Evolutionary conservation across 1,140 invertebrate species (phyloP), one percentile per base, ranked within the genome.

Genomic region (Oreohelix idahoensis): DNA sequence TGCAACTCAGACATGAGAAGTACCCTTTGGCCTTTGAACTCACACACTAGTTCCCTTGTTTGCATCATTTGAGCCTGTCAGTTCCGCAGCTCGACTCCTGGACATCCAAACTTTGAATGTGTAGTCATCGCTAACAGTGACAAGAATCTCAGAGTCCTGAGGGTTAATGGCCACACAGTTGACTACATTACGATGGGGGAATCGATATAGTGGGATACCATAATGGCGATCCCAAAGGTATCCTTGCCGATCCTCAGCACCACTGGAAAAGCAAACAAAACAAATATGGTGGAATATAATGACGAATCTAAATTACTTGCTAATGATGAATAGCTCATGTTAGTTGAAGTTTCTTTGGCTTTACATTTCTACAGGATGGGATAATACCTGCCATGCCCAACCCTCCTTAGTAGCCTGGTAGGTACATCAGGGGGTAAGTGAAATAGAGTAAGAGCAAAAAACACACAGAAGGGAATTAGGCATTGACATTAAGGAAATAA

Each of bases 111-210:
- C 93, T 93, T 96, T 97, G 63, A 97, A 95, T 23, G 95, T 95
- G 87, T 94, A 94, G 92, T 97, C 97, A 91, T 97, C 96, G 85
- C 96, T 97, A 17, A 96, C 96, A n/a, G 96, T 97, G 0, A 97
- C 95, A 35, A 97, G 92, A 94, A 97, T 96, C 91, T 97, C 95
- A 0, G 96, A 94, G 93, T 97, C 95, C 66, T 93, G 93, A 13
- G 96, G 96, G 93, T 97, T 97, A 88, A 98, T 97, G 26, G 96
- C 96, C 0, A 97, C 96, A 20, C 95, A 96, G 93, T 97, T 97
- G 0, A 97, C 96, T 23, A 97, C 96, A 92, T 97, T 96, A 1
- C 91, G 92, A 91, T 98, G 96, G 29, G 95, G 95, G 86, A 95
- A 95, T 88, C 96, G 96, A 0, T 95, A 94, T 66, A 97, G 91